A percentile compares a stretch with the other conserved stretches of the same genome.
Conservation (phyloP, 2,113 vertebrate genomes). For the Lepus timidus region DNA sequence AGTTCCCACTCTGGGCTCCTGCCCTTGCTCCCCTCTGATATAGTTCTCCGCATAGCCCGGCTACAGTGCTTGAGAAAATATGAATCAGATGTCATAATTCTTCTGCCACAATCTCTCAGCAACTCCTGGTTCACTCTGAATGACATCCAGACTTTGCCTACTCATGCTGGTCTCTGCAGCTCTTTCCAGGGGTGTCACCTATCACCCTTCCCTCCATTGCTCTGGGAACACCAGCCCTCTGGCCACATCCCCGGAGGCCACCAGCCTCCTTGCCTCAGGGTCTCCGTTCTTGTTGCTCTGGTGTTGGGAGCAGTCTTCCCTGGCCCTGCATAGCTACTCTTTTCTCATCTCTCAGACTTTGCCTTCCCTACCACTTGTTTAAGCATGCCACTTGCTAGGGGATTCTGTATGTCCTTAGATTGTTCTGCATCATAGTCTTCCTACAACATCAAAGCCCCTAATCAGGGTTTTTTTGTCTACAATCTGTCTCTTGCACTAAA, state of each 20-base stretch:
- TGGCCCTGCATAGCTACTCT: too few species aligned
- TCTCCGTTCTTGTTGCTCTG: neutral
- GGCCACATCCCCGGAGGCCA: too few species aligned
- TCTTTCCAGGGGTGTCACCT: neutral
- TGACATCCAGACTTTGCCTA: neutral
- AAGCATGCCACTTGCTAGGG: neutral
- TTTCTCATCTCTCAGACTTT: neutral
- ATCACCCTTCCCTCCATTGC: neutral
- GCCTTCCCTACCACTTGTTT: neutral
- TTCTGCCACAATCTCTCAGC: rapidly evolving
- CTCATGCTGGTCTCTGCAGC: neutral
- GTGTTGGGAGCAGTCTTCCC: neutral
- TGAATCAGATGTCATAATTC: rapidly evolving
- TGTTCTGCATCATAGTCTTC: neutral
- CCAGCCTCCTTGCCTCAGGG: rapidly evolving
- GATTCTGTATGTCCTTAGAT: too few species aligned
- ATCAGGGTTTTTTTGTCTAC: neutral
- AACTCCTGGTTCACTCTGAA: neutral
- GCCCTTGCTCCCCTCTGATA: too few species aligned
- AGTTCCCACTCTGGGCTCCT: neutral
- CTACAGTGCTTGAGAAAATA: neutral
- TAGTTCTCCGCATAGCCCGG: neutral
- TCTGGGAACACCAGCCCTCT: neutral
- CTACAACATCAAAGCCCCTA: neutral
- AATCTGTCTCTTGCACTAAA: neutral